Conservation (phyloP, 2,888 invertebrate species). For the Candidula unifasciata region DNA sequence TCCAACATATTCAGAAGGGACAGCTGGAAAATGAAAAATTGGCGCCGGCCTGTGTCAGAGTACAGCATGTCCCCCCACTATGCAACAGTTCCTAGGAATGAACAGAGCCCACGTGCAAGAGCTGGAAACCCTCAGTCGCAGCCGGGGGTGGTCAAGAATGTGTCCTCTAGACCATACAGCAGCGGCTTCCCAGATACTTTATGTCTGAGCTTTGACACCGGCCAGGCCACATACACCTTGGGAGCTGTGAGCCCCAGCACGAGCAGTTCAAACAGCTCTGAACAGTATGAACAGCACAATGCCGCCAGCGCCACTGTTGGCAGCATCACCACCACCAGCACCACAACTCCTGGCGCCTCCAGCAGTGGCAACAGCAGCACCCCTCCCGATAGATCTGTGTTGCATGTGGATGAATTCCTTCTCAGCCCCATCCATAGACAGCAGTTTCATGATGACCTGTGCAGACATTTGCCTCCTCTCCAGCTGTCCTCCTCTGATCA, state of each 20-base stretch:
- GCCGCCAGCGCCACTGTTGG: constrained; percentile 11
- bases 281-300: constrained; percentile 15
- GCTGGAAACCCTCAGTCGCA: background rate
- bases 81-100: constrained; percentile 41
- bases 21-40: constrained; percentile 29
- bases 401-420: background rate
- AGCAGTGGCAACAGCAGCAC: constrained; percentile 15
- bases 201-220: constrained; percentile 40
- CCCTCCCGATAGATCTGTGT: background rate
- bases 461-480: constrained; percentile 39
- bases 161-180: background rate
- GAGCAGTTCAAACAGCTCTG: constrained; percentile 42
- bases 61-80: constrained; percentile 20
- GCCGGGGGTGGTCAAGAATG: background rate
- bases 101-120: background rate
- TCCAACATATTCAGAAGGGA: constrained; percentile 47
- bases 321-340: background rate
- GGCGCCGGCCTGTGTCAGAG: constrained; percentile 40
- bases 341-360: constrained; percentile 4
- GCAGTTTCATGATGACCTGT: constrained; percentile 42
- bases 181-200: constrained; percentile 29
- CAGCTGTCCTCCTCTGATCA: background rate
- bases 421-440: constrained; percentile 25
- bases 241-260: constrained; percentile 41
- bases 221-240: constrained; percentile 37